These are phyloP conservation scores for Prochilodus magdalenae DNA, from an alignment of 2,113 vertebrate species.

Conservation along the genomic window DNA sequence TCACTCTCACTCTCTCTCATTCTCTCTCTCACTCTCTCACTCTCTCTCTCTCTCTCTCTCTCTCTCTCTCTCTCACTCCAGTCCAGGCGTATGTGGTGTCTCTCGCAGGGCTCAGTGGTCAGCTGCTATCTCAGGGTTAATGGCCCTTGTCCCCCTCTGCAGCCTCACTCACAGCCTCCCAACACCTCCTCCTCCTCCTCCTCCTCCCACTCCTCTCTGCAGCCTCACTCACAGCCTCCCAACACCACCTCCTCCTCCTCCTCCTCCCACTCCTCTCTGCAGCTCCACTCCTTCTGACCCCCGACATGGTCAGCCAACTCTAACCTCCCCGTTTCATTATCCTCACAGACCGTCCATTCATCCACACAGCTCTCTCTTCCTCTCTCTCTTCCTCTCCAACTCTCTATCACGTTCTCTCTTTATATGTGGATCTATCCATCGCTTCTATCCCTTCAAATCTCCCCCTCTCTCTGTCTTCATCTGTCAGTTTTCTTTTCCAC, in stretches of 20 bases:
- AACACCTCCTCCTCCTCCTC: slow-evolving; percentile 49
- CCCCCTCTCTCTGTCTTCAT: slow-evolving; percentile 69
- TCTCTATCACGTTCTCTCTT: slow-evolving; percentile 40
- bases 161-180: slow-evolving; percentile 38
- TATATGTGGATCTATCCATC: background rate
- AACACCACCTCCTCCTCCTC: slow-evolving; percentile 50
- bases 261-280: slow-evolving; percentile 43
- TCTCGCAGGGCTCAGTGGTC: slow-evolving; percentile 48
- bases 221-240: slow-evolving; percentile 38
- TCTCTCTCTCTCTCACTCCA: background rate
- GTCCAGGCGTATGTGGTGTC: background rate
- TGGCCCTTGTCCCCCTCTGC: slow-evolving; percentile 68
- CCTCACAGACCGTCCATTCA: slow-evolving; percentile 33
- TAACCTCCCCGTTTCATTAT: slow-evolving; percentile 39
- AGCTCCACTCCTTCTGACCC: slow-evolving; percentile 32
- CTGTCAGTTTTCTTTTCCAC: background rate
- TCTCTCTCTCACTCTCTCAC: too few species aligned
- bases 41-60: background rate
- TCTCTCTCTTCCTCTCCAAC: background rate
- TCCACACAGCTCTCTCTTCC: background rate
- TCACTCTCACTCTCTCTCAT: too few species aligned
- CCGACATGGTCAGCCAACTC: slow-evolving; percentile 33
- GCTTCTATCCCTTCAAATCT: background rate
- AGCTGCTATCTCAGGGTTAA: slow-evolving; percentile 66
- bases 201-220: slow-evolving; percentile 44